Conservation (phyloP, 2,797 vertebrate species). For the Lerista edwardsae region DNA sequence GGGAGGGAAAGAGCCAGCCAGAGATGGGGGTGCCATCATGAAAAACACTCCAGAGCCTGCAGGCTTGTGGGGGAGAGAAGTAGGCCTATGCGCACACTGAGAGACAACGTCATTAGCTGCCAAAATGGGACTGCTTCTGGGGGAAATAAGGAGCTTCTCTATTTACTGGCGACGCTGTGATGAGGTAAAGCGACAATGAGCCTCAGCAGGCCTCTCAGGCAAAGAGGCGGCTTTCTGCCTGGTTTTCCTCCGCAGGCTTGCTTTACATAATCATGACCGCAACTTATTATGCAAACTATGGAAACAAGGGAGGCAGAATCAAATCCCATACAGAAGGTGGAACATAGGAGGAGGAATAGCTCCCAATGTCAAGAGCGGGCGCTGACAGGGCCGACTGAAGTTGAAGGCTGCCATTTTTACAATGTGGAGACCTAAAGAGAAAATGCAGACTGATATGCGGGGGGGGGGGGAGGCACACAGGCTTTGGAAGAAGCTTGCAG, state of each 20-base stretch:
- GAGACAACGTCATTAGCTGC: conserved; percentile 31
- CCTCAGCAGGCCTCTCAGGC: conserved; percentile 22
- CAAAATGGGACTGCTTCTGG: conserved; percentile 36
- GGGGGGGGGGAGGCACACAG: not conserved
- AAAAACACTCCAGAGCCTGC: not conserved
- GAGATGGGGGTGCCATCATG: not conserved
- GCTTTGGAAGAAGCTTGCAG: not conserved
- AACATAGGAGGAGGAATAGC: not conserved
- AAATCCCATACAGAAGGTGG: conserved; percentile 16
- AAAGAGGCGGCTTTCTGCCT: conserved; percentile 7
- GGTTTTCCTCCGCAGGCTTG: conserved; percentile 39
- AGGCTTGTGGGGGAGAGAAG: not conserved
- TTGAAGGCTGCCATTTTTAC: not conserved
- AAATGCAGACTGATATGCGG: not conserved
- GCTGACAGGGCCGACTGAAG: not conserved
- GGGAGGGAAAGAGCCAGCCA: not conserved
- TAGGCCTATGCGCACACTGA: not conserved
- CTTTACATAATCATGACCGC: conserved; percentile 31
- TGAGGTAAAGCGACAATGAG: conserved; percentile 33
- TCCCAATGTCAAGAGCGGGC: not conserved
- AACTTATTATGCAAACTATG: conserved; percentile 40
- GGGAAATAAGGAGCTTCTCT: conserved; percentile 37
- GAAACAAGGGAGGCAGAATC: conserved; percentile 35
- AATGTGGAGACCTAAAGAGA: not conserved
- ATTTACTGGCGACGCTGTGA: conserved; percentile 46